Base-by-base conservation (phyloP, 1,140 invertebrate species). In the Latrodectus geometricus region DNA sequence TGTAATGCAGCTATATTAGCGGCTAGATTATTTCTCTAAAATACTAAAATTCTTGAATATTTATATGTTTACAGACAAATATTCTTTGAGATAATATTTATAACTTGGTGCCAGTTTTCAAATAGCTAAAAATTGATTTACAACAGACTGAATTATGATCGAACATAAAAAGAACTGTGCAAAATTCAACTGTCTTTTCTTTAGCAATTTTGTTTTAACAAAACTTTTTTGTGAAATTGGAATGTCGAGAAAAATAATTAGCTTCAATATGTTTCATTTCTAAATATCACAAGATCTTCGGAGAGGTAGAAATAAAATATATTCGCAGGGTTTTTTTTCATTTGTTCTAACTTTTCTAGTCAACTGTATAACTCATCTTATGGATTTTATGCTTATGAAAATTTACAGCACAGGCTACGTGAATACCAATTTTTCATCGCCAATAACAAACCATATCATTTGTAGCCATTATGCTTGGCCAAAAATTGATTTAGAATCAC, bases 251-350 rank as follows among this genome's bases (percentile, higher is more conserved):
- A 61, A 61, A 61, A 61, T 61, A 61, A 14, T 61, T 61, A 14
- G 54, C 17, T 11, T 61, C 54, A 61, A n/a, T 61, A 61, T 17
- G 35, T 35, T 61, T 61, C 54, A 11, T 61, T 61, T 61, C 54
- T 61, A 61, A 61, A 61, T 61, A 61, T 61, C 54, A 61, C 54
- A 61, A 61, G 54, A 17, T 61, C 54, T 11, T 61, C 5, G 35
- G 17, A 61, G 54, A 61, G 54, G 54, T 61, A 61, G 54, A 61
- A 61, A 61, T 61, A 61, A 61, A 61, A 61, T 61, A 61, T 61
- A 61, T 61, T 61, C 17, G 11, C 54, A 61, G 54, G 54, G 54
- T 61, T 14, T 56, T 56, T 56, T 56, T 61, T 61, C 17, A 14
- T 61, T 11, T 61, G 11, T 61, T 14, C 54, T 61, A 61, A 61